Evolutionary conservation across 2,797 vertebrate species (phyloP), one percentile per base, ranked within the genome.

Genomic region (Scomberomorus guttatus): DNA sequence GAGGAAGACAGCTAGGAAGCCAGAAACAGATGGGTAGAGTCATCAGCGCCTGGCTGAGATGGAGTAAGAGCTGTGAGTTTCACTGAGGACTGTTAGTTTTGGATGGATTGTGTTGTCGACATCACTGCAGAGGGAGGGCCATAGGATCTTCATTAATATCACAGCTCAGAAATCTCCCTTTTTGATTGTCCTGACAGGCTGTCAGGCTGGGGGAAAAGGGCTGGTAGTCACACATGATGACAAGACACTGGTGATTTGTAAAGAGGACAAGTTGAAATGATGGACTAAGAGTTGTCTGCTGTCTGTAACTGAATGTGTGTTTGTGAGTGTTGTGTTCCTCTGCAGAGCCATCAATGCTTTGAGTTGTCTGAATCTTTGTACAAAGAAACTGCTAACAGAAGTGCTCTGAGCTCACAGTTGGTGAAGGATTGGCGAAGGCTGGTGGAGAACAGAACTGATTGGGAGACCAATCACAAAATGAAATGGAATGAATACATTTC

Each of bases 1-100:
- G 4, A 39, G 42, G 12, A 17, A 42, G n/a, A 24, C n/a, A 27
- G 25, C 11, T 3, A 1, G 14, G 42, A 66, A 46, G 27, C 17
- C 0, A 25, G 77, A 56, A 8, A 29, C 11, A 12, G 15, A 20
- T 14, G 20, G 57, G 37, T 17, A 0, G 37, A 67, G 61, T 59
- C 75, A 24, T 50, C 60, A 61, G 48, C 18, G 18, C 14, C 11
- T 37, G 22, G 13, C 51, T 54, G 24, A 56, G 32, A 42, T 37
- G 52, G 54, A 50, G 56, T 29, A n/a, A 15, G 66, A 7, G 64
- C 55, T 63, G 52, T 6, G 17, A 77, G 50, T 71, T 82, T 82
- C 73, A 67, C 77, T 42, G 56, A 42, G 27, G 48, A 39, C 84
- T 82, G 80, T 77, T 63, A 86, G 56, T 71, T 86, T 71, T 74